Conservation (phyloP, 2,113 vertebrate genomes). For the Sphyrna mokarran region DNA sequence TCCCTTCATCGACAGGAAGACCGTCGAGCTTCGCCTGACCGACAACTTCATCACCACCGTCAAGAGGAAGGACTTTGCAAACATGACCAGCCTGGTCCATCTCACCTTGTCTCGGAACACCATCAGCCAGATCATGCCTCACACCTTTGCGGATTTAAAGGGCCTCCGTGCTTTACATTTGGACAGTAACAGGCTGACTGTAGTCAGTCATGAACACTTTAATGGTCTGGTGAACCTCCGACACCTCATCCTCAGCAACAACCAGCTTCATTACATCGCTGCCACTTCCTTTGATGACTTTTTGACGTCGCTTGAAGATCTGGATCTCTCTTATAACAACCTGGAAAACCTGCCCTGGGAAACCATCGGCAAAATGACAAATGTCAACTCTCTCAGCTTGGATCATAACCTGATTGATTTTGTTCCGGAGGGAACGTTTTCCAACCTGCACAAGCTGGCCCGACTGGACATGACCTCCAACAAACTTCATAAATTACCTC, state of each 20-base stretch:
- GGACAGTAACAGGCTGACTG: conserved; percentile 67
- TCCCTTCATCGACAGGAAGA: conserved; percentile 67
- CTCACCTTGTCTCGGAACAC: conserved; percentile 70
- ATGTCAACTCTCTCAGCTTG: conserved; percentile 68
- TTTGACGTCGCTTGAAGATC: conserved; percentile 66
- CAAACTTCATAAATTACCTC: conserved; percentile 73
- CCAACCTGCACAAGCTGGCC: conserved; percentile 69
- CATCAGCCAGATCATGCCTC: conserved; percentile 67
- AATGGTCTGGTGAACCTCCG: conserved; percentile 66
- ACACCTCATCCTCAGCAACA: conserved; percentile 71
- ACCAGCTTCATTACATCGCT: conserved; percentile 67
- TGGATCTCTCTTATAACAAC: conserved; percentile 73
- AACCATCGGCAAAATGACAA: conserved; percentile 58
- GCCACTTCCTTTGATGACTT: conserved; percentile 69
- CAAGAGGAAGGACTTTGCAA: conserved; percentile 68
- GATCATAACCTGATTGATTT: conserved; percentile 72
- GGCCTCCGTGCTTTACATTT: conserved; percentile 69
- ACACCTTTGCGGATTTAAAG: conserved; percentile 65
- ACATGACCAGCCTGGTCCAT: conserved; percentile 74
- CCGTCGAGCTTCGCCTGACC: conserved; percentile 69
- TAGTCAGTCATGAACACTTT: conserved; percentile 64
- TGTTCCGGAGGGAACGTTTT: conserved; percentile 70
- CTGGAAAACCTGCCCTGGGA: conserved; percentile 67
- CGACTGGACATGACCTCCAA: conserved; percentile 75
- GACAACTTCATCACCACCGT: conserved; percentile 76